Percentiles rank a stretch among this genome's conserved stretches.
Conservation (phyloP, 2,888 invertebrate genomes). For the Cyaniris semiargus region DNA sequence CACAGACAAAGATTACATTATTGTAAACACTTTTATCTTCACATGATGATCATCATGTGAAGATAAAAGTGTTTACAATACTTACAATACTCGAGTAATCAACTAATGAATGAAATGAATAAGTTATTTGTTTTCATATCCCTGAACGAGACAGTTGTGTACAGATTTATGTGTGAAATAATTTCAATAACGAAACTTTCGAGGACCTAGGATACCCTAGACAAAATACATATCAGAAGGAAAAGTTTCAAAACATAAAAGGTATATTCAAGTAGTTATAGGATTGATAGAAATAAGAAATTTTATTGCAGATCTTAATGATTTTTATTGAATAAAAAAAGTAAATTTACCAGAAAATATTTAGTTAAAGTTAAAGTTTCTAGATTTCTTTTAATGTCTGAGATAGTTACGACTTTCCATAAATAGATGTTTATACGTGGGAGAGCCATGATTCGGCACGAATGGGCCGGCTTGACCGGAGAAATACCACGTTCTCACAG, state of each 20-base stretch:
- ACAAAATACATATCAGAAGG: neutral
- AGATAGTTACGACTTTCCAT: too few species aligned
- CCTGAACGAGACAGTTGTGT: neutral
- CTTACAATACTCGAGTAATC: too few species aligned
- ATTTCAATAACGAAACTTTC: neutral
- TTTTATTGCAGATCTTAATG: neutral
- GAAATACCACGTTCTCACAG: too few species aligned
- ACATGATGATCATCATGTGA: neutral
- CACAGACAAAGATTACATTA: neutral
- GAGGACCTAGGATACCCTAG: neutral
- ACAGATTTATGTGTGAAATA: slow-evolving; percentile 2
- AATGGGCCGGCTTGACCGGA: too few species aligned
- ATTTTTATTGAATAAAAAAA: neutral
- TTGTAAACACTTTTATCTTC: slow-evolving; percentile 35
- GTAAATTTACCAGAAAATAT: neutral
- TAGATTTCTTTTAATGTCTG: too few species aligned
- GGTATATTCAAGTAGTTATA: neutral
- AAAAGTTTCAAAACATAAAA: neutral
- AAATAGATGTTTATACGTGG: too few species aligned
- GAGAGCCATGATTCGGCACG: too few species aligned
- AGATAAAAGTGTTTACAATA: slow-evolving; percentile 35
- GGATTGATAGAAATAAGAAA: neutral
- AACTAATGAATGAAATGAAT: neutral
- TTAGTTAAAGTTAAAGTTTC: neutral
- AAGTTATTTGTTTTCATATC: slow-evolving; percentile 5